These are phyloP conservation scores for Poecilia velifera DNA, from an alignment of 2,797 vertebrate genomes.

Conservation along the genomic window DNA sequence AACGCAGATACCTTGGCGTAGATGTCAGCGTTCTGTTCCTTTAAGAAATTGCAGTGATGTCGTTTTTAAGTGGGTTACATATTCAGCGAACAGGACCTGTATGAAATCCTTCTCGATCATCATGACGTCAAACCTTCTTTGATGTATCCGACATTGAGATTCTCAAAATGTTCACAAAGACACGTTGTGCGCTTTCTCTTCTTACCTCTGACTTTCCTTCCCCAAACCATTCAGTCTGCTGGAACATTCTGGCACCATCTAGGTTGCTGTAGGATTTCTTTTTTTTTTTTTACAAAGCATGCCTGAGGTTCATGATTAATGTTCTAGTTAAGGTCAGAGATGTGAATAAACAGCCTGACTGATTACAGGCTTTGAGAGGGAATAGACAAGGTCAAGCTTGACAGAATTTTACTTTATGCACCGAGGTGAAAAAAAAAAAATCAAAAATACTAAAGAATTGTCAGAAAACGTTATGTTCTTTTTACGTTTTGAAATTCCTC, in stretches of 20 bases:
- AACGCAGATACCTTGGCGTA: constrained; percentile 9
- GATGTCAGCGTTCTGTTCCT: constrained; percentile 20
- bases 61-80: constrained; percentile 9
- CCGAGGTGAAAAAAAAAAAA: background rate
- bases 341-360: constrained; percentile 52
- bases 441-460: background rate
- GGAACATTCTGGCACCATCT: constrained; percentile 37
- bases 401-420: constrained; percentile 18
- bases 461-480: background rate
- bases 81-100: background rate
- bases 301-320: constrained; percentile 51
- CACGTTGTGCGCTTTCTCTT: constrained; percentile 10
- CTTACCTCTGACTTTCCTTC: background rate
- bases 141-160: background rate
- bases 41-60: constrained; percentile 40
- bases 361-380: constrained; percentile 24
- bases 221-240: constrained; percentile 28
- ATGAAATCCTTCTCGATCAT: background rate
- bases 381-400: constrained; percentile 52
- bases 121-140: background rate
- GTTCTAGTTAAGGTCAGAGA: constrained; percentile 61
- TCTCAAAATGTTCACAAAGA: constrained; percentile 9
- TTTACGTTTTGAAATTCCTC: background rate
- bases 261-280: constrained; percentile 56
- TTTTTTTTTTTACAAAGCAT: constrained; percentile 52